Conservation (phyloP, 2,113 vertebrate genomes). For the Pseudopipra pipra region DNA sequence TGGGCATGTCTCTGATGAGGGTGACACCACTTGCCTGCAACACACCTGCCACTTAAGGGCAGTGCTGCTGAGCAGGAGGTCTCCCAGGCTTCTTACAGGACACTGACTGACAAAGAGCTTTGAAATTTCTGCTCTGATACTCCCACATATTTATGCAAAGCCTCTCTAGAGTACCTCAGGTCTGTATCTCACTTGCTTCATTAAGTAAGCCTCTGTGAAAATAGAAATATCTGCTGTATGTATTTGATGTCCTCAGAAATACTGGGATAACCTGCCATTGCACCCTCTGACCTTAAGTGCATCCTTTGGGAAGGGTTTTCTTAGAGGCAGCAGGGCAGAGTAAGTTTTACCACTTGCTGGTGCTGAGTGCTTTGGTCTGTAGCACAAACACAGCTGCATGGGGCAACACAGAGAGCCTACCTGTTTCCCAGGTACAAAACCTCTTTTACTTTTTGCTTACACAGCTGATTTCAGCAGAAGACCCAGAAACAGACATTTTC, state of each 20-base stretch:
- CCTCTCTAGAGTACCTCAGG: not conserved
- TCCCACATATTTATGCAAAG: not conserved
- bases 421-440: not conserved
- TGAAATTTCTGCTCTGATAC: not conserved
- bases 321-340: not conserved
- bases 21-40: not conserved
- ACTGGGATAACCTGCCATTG: not conserved
- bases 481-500: accelerated
- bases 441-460: not conserved
- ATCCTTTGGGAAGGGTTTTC: not conserved
- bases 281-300: not conserved
- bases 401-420: not conserved
- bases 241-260: not conserved
- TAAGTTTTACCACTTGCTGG: not conserved
- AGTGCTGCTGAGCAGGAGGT: not conserved
- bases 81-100: not conserved
- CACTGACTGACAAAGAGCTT: not conserved
- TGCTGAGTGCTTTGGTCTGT: not conserved
- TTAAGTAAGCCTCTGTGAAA: not conserved
- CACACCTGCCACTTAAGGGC: not conserved
- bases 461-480: not conserved
- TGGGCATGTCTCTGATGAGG: not conserved
- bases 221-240: not conserved
- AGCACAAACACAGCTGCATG: not conserved
- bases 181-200: not conserved